Evolutionary conservation across 2,797 vertebrate species (phyloP).

Genomic region (Heteromormyrus szaboi): DNA sequence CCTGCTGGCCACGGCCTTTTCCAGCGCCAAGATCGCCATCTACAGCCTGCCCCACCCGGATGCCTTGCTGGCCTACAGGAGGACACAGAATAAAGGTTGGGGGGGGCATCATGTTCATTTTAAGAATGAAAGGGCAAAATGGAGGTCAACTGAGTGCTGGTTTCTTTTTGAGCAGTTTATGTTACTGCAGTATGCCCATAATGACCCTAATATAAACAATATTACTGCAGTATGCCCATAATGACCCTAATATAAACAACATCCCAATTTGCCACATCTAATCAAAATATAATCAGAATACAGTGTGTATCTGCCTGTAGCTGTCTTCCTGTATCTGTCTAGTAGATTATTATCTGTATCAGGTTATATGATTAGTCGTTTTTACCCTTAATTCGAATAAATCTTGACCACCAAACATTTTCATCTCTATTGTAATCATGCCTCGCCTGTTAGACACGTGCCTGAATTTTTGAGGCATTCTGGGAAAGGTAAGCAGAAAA

Average conservation of each 20-base stretch:
- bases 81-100: constrained; percentile 62
- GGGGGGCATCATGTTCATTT: not conserved
- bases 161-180: not conserved
- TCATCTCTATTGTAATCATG: not conserved
- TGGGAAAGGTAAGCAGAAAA: not conserved
- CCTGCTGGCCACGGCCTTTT: constrained; percentile 78
- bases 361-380: not conserved
- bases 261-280: not conserved
- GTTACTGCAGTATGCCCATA: not conserved
- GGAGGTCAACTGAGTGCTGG: not conserved
- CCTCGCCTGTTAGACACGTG: not conserved
- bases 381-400: not conserved
- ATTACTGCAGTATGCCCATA: not conserved
- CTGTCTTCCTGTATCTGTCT: not conserved
- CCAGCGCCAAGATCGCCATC: constrained; percentile 69
- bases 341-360: not conserved
- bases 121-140: not conserved
- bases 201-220: not conserved
- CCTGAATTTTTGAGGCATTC: not conserved
- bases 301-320: not conserved
- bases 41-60: constrained; percentile 83
- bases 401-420: not conserved
- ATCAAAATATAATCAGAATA: not conserved
- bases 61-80: constrained; percentile 54
- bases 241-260: not conserved